Conservation (phyloP, 1,140 invertebrate species). For the Drosophila navojoa region DNA sequence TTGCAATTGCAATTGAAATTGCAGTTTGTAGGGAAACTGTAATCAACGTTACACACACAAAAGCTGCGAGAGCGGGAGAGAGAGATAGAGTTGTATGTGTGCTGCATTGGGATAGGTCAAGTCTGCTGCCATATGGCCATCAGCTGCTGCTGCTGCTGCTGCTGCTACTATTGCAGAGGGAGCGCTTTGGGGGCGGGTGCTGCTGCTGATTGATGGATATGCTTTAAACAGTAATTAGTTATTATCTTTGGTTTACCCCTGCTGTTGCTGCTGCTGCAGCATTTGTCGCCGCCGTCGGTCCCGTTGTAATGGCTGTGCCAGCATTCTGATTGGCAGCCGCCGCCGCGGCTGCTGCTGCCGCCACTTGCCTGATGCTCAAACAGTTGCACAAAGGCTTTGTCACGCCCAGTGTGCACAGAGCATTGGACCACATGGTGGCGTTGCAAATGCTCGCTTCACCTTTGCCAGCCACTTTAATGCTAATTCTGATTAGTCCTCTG, state of each 20-base stretch:
- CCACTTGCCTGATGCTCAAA: conserved; percentile 83
- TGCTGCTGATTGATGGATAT: conserved; percentile 18
- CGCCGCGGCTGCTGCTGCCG: conserved; percentile 78
- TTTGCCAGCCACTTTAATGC: conserved; percentile 76
- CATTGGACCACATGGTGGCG: conserved; percentile 83
- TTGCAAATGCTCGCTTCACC: conserved; percentile 63
- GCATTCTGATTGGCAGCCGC: conserved; percentile 61
- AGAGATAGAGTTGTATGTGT: conserved; percentile 1
- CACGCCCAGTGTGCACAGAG: conserved; percentile 83
- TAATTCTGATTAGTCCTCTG: conserved; percentile 9
- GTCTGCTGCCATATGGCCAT: conserved; percentile 69
- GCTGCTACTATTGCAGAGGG: conserved; percentile 24
- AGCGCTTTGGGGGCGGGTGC: conserved; percentile 10
- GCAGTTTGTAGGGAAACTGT: conserved; percentile 27
- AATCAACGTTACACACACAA: conserved; percentile 32
- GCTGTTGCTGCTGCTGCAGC: conserved; percentile 8
- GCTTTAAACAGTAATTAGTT: conserved; percentile 7
- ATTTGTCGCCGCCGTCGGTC: conserved; percentile 59
- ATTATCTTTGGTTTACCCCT: conserved; percentile 49
- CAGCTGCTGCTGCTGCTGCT: conserved; percentile 37
- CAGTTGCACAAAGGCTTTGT: conserved; percentile 84
- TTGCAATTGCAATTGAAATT: conserved; percentile 30
- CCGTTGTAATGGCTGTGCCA: conserved; percentile 70
- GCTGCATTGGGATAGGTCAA: conserved; percentile 67
- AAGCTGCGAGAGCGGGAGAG: conserved; percentile 9